These are phyloP conservation scores for Spermophilus dauricus DNA, from an alignment of 2,113 vertebrate species.

Conservation along the genomic window DNA sequence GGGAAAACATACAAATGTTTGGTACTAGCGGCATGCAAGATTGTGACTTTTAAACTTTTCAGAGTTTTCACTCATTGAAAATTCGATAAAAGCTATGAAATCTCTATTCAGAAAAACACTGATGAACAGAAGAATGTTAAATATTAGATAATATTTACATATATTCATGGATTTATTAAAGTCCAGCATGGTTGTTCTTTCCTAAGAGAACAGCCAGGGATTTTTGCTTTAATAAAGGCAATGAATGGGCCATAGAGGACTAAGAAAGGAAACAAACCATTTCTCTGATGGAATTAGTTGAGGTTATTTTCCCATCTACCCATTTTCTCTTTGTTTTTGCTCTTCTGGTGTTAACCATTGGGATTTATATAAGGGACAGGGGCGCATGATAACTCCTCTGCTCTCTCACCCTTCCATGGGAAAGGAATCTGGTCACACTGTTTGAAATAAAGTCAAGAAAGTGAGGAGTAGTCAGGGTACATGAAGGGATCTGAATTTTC, in stretches of 20 bases:
- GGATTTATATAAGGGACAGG: neutral
- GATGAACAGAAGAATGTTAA: neutral
- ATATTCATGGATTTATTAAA: neutral
- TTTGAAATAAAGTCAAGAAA: slow-evolving; percentile 38
- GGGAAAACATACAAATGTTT: neutral
- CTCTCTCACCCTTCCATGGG: neutral
- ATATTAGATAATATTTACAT: neutral
- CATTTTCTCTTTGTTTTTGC: slow-evolving; percentile 3
- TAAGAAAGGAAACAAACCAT: neutral
- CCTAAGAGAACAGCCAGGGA: neutral
- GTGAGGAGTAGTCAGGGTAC: neutral
- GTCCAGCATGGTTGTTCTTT: neutral
- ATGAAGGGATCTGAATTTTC: neutral
- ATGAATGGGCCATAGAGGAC: neutral
- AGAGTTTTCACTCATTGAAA: neutral
- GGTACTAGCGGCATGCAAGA: neutral
- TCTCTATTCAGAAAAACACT: neutral
- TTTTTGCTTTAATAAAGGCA: slow-evolving; percentile 14
- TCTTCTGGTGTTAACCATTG: neutral
- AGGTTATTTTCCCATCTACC: slow-evolving; percentile 32
- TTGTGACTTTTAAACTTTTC: slow-evolving; percentile 2
- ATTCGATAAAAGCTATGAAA: slow-evolving; percentile 10
- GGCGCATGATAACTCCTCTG: neutral
- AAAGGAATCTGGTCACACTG: neutral
- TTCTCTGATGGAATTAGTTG: slow-evolving; percentile 27